These are phyloP conservation scores for Nannoperca obscura DNA, from an alignment of 2,797 vertebrate genomes.

Conservation along the genomic window DNA sequence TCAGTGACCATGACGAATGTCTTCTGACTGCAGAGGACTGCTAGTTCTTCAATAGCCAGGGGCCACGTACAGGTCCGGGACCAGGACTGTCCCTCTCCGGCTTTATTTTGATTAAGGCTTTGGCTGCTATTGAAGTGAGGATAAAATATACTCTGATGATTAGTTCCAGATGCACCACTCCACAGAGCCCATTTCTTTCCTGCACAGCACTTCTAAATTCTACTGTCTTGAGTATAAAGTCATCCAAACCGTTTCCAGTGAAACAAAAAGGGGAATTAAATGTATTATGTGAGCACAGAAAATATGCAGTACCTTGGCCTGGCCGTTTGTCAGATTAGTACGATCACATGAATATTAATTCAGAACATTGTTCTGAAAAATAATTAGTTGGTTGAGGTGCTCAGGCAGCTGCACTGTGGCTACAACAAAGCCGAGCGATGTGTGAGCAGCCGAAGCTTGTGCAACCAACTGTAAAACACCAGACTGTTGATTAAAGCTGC, in stretches of 20 bases:
- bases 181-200: constrained; percentile 32
- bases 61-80: constrained; percentile 35
- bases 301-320: constrained; percentile 37
- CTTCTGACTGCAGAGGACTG: constrained; percentile 43
- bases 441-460: constrained; percentile 27
- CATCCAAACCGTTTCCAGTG: constrained; percentile 8
- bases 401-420: constrained; percentile 28
- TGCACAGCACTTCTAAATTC: constrained; percentile 33
- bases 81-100: constrained; percentile 19
- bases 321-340: constrained; percentile 30
- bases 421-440: constrained; percentile 14
- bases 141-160: constrained; percentile 51
- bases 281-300: constrained; percentile 20
- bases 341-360: constrained; percentile 53
- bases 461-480: constrained; percentile 43
- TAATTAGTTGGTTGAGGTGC: constrained; percentile 48
- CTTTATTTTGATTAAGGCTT: constrained; percentile 32
- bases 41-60: constrained; percentile 40
- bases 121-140: constrained; percentile 42
- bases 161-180: constrained; percentile 46
- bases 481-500: constrained; percentile 50
- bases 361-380: constrained; percentile 38
- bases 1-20: constrained; percentile 45
- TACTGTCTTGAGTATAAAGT: constrained; percentile 4
- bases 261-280: constrained; percentile 31